Evolutionary conservation across 1,140 invertebrate species (phyloP).

Genomic region (Littorina saxatilis): DNA sequence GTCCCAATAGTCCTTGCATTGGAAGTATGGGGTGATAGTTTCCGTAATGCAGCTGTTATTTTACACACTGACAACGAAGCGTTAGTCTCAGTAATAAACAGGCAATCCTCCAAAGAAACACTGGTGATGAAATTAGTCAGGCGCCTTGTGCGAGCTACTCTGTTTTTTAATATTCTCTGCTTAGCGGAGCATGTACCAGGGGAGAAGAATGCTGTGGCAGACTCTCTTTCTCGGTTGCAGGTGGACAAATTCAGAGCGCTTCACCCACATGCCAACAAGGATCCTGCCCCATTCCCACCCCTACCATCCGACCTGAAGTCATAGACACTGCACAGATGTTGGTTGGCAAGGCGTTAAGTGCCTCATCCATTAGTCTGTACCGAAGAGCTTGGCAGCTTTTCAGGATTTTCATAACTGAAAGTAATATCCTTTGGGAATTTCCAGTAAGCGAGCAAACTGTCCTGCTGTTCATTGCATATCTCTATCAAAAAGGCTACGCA

Average conservation of each 20-base stretch:
- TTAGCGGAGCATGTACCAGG: neutral
- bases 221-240: neutral
- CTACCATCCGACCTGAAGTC: too few relatives aligned
- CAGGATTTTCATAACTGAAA: neutral
- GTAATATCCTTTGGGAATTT: neutral
- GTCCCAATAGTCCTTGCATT: conserved; percentile 41
- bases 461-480: neutral
- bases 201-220: neutral
- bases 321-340: too few relatives aligned
- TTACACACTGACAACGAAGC: conserved; percentile 18
- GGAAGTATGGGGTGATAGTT: conserved; percentile 28
- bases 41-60: conserved; percentile 18
- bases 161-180: neutral
- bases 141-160: neutral
- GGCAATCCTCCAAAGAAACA: neutral
- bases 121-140: conserved; percentile 11
- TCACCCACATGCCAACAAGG: too few relatives aligned
- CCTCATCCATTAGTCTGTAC: too few relatives aligned
- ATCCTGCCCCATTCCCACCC: too few relatives aligned
- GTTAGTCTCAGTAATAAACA: conserved; percentile 7
- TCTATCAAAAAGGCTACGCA: neutral
- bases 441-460: neutral
- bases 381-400: too few relatives aligned
- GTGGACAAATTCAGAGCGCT: neutral
- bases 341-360: too few relatives aligned